These are phyloP conservation scores for Chironomus striatipennis DNA, from an alignment of 1,140 invertebrate species.

Conservation along the genomic window DNA sequence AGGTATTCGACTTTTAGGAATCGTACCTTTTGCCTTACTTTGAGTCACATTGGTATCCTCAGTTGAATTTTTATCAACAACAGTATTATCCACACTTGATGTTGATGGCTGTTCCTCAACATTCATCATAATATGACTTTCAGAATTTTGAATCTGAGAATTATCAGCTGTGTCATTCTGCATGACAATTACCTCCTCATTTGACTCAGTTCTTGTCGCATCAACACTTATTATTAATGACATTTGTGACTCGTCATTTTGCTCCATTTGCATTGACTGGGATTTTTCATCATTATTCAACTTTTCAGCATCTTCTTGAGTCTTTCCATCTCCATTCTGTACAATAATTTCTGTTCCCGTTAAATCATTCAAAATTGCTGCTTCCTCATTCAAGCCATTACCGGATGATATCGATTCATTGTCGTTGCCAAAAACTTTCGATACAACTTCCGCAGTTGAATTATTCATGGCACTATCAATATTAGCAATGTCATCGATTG, in stretches of 20 bases:
- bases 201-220: not conserved
- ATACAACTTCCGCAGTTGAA: not conserved
- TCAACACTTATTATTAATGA: constrained; percentile 18
- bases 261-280: not conserved
- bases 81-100: not conserved
- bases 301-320: not conserved
- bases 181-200: constrained; percentile 1
- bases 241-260: not conserved
- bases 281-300: constrained; percentile 19
- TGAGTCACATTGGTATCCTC: not conserved
- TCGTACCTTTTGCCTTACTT: not conserved
- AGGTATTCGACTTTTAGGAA: not conserved
- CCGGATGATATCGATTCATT: constrained; percentile 16
- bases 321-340: not conserved
- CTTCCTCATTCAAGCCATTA: not conserved
- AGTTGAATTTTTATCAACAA: not conserved
- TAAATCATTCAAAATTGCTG: not conserved
- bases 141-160: not conserved
- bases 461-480: constrained; percentile 24
- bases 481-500: constrained; percentile 10
- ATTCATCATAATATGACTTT: not conserved
- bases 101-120: not conserved
- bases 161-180: not conserved
- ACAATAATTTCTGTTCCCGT: not conserved
- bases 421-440: constrained; percentile 21